These are phyloP conservation scores for Todus mexicanus DNA, from an alignment of 2,797 vertebrate genomes.

Conservation along the genomic window DNA sequence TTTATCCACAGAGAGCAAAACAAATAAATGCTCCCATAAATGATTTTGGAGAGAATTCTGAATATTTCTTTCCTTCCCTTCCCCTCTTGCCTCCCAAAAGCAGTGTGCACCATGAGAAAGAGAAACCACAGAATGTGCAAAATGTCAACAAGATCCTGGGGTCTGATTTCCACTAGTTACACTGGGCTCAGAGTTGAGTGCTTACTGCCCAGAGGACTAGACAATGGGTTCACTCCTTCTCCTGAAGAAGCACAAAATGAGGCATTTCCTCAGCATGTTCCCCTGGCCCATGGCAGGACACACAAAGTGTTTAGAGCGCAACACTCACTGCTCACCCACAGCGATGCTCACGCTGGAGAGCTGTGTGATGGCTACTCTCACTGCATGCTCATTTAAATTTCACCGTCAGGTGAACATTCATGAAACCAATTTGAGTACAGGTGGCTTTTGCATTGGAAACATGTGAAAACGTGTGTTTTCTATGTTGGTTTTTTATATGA, in stretches of 20 bases:
- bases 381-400: neutral
- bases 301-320: neutral
- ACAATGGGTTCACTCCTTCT: slow-evolving; percentile 41
- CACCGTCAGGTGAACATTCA: neutral
- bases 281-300: neutral
- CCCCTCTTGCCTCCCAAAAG: slow-evolving; percentile 9
- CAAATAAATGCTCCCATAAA: neutral
- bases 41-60: neutral
- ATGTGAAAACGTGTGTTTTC: slow-evolving; percentile 37
- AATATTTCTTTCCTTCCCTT: slow-evolving; percentile 23
- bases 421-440: neutral
- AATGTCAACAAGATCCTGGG: slow-evolving; percentile 36
- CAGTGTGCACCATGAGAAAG: slow-evolving; percentile 10
- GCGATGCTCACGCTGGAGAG: accelerated
- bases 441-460: slow-evolving; percentile 6
- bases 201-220: neutral
- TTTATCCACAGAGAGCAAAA: neutral
- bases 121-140: slow-evolving; percentile 52
- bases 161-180: slow-evolving; percentile 6
- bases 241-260: neutral
- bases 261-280: slow-evolving; percentile 24
- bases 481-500: neutral
- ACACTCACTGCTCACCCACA: neutral
- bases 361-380: neutral
- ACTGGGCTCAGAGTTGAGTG: neutral